Percentiles rank a stretch among this genome's conserved stretches.
These are phyloP conservation scores for Drosophila lini DNA, from an alignment of 1,140 invertebrate species.

Conservation along the genomic window DNA sequence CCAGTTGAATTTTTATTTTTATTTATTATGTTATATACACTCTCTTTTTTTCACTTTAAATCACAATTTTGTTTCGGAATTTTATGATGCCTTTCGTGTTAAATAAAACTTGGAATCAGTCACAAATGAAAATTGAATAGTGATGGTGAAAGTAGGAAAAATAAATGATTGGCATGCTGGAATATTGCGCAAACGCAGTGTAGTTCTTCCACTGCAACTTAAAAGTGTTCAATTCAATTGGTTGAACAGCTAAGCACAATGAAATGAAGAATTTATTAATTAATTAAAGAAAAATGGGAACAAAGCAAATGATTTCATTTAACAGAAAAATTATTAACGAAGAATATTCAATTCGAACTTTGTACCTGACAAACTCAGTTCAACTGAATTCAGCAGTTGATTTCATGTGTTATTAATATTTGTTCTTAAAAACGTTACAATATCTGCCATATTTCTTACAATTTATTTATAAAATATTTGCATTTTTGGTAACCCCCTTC, in stretches of 20 bases:
- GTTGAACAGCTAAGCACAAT: neutral
- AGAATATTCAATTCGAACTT: neutral
- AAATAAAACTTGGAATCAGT: slow-evolving; percentile 60
- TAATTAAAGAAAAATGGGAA: neutral
- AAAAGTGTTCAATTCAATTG: slow-evolving; percentile 16
- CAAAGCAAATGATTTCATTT: neutral
- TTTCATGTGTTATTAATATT: neutral
- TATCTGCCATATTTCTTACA: neutral
- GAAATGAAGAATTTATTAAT: neutral
- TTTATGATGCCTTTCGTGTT: slow-evolving; percentile 48
- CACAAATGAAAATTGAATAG: slow-evolving; percentile 40
- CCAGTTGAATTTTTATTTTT: slow-evolving; percentile 26
- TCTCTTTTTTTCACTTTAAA: slow-evolving; percentile 36
- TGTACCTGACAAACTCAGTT: neutral
- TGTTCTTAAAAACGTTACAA: too few relatives aligned
- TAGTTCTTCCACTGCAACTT: slow-evolving; percentile 5
- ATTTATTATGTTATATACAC: slow-evolving; percentile 29
- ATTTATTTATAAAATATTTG: neutral
- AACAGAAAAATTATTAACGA: neutral
- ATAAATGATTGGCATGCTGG: slow-evolving; percentile 11
- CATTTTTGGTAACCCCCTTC: neutral
- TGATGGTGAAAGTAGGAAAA: slow-evolving; percentile 20
- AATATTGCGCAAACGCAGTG: slow-evolving; percentile 58
- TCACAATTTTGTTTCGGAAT: slow-evolving; percentile 32
- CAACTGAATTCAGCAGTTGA: fast-evolving